phyloP scores from a whole-genome alignment of 2,888 invertebrate genomes.

The Chorisops tibialis region DNA sequence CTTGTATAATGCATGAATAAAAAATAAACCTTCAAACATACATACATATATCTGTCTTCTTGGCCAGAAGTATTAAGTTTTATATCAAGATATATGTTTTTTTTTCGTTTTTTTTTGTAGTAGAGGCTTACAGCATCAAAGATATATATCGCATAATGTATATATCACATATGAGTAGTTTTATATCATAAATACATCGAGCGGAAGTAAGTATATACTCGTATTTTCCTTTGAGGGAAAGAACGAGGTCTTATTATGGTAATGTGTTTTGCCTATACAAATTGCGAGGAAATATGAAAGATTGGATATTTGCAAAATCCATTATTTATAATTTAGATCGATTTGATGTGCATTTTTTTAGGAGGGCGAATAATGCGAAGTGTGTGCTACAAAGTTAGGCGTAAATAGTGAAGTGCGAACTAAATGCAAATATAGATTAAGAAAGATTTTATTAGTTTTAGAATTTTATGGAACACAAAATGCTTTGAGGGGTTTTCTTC shows the following conservation, averaged over 20 bases:
- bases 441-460: no score
- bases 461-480: no score
- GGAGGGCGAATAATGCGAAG: background rate
- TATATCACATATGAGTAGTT: background rate
- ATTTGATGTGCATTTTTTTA: background rate
- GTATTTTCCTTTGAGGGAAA: background rate
- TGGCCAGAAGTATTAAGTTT: no score
- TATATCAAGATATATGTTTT: background rate
- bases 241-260: background rate
- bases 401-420: no score
- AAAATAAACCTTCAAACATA: no score
- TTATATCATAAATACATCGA: background rate
- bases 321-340: constrained; percentile 6
- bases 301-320: constrained; percentile 3
- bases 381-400: no score
- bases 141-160: background rate
- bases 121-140: background rate
- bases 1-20: background rate
- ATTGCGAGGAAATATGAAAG: constrained; percentile 5
- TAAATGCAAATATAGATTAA: no score
- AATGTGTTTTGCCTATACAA: constrained; percentile 8
- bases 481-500: no score
- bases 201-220: background rate
- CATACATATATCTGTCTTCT: no score
- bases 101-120: background rate